Evolutionary conservation across 1,140 invertebrate genomes (phyloP).

Genomic region (Drosophila nebulosa): DNA sequence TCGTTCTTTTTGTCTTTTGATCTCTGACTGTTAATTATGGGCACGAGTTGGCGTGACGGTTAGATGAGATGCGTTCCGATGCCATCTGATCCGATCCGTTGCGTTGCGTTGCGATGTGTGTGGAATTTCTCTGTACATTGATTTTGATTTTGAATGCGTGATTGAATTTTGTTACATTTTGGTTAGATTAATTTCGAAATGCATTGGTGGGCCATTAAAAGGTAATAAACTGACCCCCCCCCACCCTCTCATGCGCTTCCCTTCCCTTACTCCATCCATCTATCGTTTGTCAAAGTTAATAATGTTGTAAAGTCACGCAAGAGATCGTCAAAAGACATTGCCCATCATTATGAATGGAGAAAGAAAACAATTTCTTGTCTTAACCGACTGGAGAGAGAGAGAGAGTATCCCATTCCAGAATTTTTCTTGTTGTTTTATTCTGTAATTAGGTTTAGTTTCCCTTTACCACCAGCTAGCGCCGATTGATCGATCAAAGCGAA

Average conservation of each 20-base stretch:
- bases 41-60: constrained; percentile 67
- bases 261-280: not conserved
- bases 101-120: not conserved
- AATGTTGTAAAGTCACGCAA: constrained; percentile 69
- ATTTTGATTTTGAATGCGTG: not conserved
- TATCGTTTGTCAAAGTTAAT: constrained; percentile 35
- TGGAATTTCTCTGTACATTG: not conserved
- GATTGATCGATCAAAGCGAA: constrained; percentile 73
- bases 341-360: not conserved
- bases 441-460: constrained; percentile 44
- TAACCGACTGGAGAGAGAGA: not conserved
- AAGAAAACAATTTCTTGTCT: constrained; percentile 16
- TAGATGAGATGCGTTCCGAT: not conserved
- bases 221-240: constrained; percentile 38
- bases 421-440: not conserved
- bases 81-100: not conserved
- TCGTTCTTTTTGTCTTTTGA: constrained; percentile 51
- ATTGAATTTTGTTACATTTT: not conserved
- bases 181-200: constrained; percentile 45
- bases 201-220: constrained; percentile 68
- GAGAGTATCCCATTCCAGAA: not conserved
- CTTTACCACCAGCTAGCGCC: constrained; percentile 50
- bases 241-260: not conserved
- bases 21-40: constrained; percentile 69
- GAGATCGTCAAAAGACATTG: constrained; percentile 1